Conservation (phyloP, 2,888 invertebrate genomes). For the Luperina testacea region DNA sequence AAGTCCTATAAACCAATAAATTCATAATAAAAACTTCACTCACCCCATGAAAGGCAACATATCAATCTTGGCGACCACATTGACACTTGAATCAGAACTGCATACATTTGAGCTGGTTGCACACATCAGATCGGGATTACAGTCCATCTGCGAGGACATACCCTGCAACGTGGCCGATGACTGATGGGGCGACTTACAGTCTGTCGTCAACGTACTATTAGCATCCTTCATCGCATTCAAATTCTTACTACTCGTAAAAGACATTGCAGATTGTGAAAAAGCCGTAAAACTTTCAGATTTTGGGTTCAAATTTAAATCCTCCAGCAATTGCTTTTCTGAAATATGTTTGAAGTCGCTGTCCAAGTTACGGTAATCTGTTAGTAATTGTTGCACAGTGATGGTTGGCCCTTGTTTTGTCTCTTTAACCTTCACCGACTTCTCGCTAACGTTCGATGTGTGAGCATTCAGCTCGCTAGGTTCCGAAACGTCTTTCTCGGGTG, state of each 20-base stretch:
- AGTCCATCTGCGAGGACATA: constrained; percentile 58
- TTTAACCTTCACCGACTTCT: constrained; percentile 52
- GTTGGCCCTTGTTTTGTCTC: constrained; percentile 51
- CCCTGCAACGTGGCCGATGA: neutral
- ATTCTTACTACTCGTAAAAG: constrained; percentile 75
- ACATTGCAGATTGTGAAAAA: neutral
- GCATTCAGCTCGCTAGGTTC: neutral
- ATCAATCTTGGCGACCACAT: constrained; percentile 80
- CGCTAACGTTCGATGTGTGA: neutral
- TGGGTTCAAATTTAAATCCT: constrained; percentile 46
- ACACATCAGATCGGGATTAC: constrained; percentile 64
- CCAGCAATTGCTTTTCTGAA: constrained; percentile 61
- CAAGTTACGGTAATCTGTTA: constrained; percentile 69
- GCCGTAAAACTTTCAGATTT: constrained; percentile 30
- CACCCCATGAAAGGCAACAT: constrained; percentile 85
- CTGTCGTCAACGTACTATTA: constrained; percentile 1
- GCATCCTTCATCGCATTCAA: constrained; percentile 52
- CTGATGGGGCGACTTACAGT: neutral
- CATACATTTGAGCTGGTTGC: constrained; percentile 58
- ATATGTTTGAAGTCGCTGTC: constrained; percentile 41
- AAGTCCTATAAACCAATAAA: neutral
- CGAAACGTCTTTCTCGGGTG: constrained; percentile 50
- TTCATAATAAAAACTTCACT: constrained; percentile 59
- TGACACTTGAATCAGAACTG: constrained; percentile 71
- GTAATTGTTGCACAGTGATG: constrained; percentile 73